These are phyloP conservation scores for Theretra japonica DNA, from an alignment of 2,888 invertebrate species.

Conservation along the genomic window DNA sequence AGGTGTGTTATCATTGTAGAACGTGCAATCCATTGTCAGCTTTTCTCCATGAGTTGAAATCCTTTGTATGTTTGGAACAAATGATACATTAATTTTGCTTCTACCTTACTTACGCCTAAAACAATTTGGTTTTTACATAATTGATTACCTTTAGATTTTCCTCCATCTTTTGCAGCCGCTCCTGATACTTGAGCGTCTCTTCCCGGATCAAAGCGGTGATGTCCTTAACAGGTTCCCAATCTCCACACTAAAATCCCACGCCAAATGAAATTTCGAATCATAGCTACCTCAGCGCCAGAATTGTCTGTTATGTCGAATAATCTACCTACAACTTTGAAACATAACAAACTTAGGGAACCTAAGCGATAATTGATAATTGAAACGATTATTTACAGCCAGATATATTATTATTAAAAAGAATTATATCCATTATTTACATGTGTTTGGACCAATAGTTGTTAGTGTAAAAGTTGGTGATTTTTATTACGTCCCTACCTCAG, in stretches of 20 bases:
- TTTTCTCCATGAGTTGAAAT: too few species aligned
- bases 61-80: too few species aligned
- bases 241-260: slow-evolving; percentile 59
- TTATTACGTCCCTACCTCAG: slow-evolving; percentile 54
- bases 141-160: slow-evolving; percentile 56
- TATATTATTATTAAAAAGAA: background rate
- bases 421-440: slow-evolving; percentile 30
- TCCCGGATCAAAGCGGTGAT: slow-evolving; percentile 49
- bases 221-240: slow-evolving; percentile 70
- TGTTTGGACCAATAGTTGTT: slow-evolving; percentile 65
- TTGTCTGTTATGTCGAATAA: background rate
- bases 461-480: slow-evolving; percentile 26
- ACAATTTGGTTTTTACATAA: background rate
- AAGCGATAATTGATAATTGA: too few species aligned
- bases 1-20: too few species aligned
- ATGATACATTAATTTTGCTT: too few species aligned
- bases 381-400: background rate
- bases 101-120: too few species aligned
- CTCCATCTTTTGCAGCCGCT: slow-evolving; percentile 64
- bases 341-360: background rate
- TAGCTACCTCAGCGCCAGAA: slow-evolving; percentile 8
- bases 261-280: slow-evolving; percentile 28
- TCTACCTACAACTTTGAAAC: background rate
- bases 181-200: slow-evolving; percentile 57
- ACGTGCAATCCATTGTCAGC: too few species aligned